Evolutionary conservation across 1,140 invertebrate species (phyloP), one percentile per base, ranked within the genome.

Genomic region (Heliconius congener): DNA sequence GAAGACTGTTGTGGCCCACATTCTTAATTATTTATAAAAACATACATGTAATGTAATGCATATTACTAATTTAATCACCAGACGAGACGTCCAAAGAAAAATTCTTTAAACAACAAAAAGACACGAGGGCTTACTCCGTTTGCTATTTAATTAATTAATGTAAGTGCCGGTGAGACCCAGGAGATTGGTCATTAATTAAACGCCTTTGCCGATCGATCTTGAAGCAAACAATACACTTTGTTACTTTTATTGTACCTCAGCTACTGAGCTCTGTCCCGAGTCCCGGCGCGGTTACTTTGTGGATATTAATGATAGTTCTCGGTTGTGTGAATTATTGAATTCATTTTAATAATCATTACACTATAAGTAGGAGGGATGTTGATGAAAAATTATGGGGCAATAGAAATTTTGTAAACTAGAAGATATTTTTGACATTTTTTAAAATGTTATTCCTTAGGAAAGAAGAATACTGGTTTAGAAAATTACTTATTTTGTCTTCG

Each of bases 171-270:
- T 91, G 90, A 91, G 88, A 88, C 91, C 86, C 88, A 72, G 73
- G 91, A 89, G 90, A 91, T 91, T 88, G 91, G 88, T 91, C 91
- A 92, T 93, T 92, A 93, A 93, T 94, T 92, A 91, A 87, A 87
- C 86, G 87, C 80, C 82, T 87, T 87, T 89, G 84, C 77, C 87
- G 82, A 94, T 94, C 90, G 91, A 93, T 94, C 90, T 87, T 81
- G 81, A 42, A 79, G 84, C 87, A 89, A 87, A 91, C 90, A 92
- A 90, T 92, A 91, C 88, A 86, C 86, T 91, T 90, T 91, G 89
- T 90, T 91, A 90, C 85, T 92, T 90, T 90, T 91, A 87, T 81
- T 83, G 87, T 88, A 87, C 83, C 86, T 27, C 57, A 30, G 27
- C 60, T 76, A 85, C 85, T 88, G 75, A 74, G 85, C 84, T 86